A percentile compares a stretch with the other conserved stretches of the same genome.
These are phyloP conservation scores for Chydorus sphaericus DNA, from an alignment of 2,888 invertebrate species.

Conservation along the genomic window DNA sequence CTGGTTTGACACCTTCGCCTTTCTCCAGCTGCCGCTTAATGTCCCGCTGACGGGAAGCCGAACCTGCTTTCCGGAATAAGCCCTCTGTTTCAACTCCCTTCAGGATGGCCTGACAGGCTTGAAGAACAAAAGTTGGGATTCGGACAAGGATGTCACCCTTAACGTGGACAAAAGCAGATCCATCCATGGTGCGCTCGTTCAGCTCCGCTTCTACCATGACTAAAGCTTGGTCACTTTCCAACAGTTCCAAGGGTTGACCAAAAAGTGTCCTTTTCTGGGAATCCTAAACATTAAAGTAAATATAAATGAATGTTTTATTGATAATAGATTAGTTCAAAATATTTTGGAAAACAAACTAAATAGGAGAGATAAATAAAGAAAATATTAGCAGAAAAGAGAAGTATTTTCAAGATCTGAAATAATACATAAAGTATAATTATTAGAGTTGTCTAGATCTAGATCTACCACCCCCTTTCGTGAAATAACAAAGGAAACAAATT, in stretches of 20 bases:
- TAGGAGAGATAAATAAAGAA: no score
- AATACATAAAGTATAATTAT: no score
- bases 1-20: slow-evolving; percentile 50
- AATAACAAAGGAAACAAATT: no score
- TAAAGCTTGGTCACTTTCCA: background rate
- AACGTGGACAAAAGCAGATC: background rate
- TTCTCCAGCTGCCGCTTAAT: slow-evolving; percentile 57
- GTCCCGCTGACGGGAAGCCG: slow-evolving; percentile 63
- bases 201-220: background rate
- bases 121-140: slow-evolving; percentile 55
- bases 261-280: background rate
- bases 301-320: no score
- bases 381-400: no score
- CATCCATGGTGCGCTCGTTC: background rate
- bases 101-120: slow-evolving; percentile 51
- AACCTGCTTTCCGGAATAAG: slow-evolving; percentile 76
- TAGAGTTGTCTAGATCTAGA: no score
- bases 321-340: no score
- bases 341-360: no score
- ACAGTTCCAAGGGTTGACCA: background rate
- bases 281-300: no score
- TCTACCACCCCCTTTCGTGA: no score
- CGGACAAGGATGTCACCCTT: slow-evolving; percentile 40
- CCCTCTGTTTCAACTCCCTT: slow-evolving; percentile 61
- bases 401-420: no score